Evolutionary conservation across 2,888 invertebrate genomes (phyloP).

Genomic region (Synergus gifuensis): DNA sequence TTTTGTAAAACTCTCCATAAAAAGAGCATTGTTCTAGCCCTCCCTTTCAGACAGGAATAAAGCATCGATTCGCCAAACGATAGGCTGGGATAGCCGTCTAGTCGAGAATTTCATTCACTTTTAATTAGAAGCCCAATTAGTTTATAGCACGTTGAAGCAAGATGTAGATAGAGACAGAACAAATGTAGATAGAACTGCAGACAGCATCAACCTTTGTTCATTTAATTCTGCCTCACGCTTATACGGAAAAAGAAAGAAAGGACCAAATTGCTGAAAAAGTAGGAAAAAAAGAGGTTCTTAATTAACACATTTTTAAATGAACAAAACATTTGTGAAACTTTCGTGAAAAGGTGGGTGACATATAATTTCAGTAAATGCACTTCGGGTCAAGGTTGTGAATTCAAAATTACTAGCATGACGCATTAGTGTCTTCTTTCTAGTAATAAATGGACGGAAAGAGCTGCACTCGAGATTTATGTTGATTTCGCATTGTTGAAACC

Average conservation of each 20-base stretch:
- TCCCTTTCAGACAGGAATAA: slow-evolving; percentile 19
- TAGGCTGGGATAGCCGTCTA: slow-evolving; percentile 3
- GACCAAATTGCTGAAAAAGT: not conserved
- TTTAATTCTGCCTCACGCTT: not conserved
- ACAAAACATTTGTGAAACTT: not conserved
- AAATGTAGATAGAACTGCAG: not conserved
- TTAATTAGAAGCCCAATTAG: slow-evolving; percentile 38
- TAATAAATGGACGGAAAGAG: slow-evolving; percentile 36
- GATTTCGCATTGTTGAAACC: slow-evolving; percentile 54
- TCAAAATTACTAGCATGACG: slow-evolving; percentile 47
- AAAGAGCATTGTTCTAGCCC: not conserved
- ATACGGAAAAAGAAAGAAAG: not conserved
- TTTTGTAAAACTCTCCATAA: not conserved
- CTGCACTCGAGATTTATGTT: slow-evolving; percentile 53
- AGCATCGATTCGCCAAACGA: slow-evolving; percentile 13
- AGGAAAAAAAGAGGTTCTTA: not conserved
- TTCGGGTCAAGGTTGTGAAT: slow-evolving; percentile 50
- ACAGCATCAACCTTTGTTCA: not conserved
- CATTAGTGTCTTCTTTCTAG: slow-evolving; percentile 46
- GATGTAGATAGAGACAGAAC: slow-evolving; percentile 1
- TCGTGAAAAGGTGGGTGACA: not conserved
- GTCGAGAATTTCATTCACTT: slow-evolving; percentile 13
- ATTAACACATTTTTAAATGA: not conserved
- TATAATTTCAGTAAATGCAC: slow-evolving; percentile 13
- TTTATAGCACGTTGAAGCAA: slow-evolving; percentile 26